Evolutionary conservation across 2,797 vertebrate genomes (phyloP).

Genomic region (Spea hammondii): DNA sequence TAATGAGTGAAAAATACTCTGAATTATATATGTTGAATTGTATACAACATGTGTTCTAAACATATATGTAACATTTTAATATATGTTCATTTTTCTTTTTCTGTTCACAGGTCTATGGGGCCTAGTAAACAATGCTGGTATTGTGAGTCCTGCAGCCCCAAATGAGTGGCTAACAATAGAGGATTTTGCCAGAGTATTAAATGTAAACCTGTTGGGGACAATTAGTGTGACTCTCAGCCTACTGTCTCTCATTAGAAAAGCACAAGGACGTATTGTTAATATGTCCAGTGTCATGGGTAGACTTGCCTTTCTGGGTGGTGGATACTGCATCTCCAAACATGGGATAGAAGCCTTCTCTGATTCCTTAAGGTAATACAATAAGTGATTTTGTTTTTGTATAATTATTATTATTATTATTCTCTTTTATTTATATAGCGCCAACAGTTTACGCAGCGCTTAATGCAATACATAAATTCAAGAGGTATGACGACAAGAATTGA

Average conservation of each 20-base stretch:
- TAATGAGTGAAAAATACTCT: no score
- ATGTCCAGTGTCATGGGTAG: constrained; percentile 48
- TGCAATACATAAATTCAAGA: no score
- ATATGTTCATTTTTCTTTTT: neutral
- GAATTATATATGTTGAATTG: no score
- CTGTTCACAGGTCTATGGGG: constrained; percentile 38
- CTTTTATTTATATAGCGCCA: no score
- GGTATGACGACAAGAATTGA: no score
- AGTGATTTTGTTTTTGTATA: neutral
- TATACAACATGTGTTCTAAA: no score
- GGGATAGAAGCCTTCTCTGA: constrained; percentile 52
- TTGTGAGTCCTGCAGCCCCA: constrained; percentile 27
- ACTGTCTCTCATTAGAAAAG: constrained; percentile 35
- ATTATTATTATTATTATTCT: no score
- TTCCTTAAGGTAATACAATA: constrained; percentile 30
- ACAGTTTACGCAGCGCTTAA: no score
- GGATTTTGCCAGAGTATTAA: constrained; percentile 30
- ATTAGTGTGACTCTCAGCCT: constrained; percentile 40
- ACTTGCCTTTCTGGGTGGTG: constrained; percentile 25
- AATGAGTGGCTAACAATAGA: constrained; percentile 42
- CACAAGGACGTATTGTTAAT: constrained; percentile 45
- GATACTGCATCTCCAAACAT: constrained; percentile 48
- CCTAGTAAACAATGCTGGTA: constrained; percentile 46
- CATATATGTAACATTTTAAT: neutral
- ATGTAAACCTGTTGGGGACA: constrained; percentile 47